Evolutionary conservation across 2,113 vertebrate species (phyloP), one percentile per base, ranked within the genome.

Genomic region (Seriola dumerili): DNA sequence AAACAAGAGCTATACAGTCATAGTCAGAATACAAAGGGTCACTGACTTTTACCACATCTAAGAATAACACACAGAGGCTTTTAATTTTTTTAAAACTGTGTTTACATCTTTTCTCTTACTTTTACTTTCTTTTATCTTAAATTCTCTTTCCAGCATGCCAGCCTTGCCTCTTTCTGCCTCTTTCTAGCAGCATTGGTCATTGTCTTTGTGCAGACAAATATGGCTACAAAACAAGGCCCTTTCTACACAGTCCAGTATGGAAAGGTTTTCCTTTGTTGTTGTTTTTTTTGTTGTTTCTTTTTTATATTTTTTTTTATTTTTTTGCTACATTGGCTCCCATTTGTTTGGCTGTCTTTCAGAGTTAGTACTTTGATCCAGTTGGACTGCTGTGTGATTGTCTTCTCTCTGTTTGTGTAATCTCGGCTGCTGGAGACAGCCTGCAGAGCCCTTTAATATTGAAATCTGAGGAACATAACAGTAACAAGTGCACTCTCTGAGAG

Each of bases 371-470:
- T 88, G 83, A 89, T 86, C 61, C 44, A 59, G 69, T 52, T 64
- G 75, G 72, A 76, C 78, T 69, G 76, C 72, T 59, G 65, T 40
- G 68, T 79, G 75, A 81, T 84, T 85, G 75, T 83, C 79, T 78
- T 80, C 46, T 55, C 64, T 80, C 40, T 48, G 54, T 65, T 55
- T 70, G 61, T 55, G 29, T 65, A 58, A 46, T 76, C 63, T 74
- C 16, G 32, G 54, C 78, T 76, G 32, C 38, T 23, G 29, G 19
- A 81, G 57, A 82, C 55, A n/a, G 78, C 55, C 83, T 38, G 73
- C 52, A 73, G 85, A 84, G 69, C 48, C 52, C 75, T 88, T 70
- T 70, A 52, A 77, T 76, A 80, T 76, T 76, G n/a, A 79, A 86
- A 76, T 65, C 38, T 58, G n/a, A 19, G 52, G 10, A 87, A 70